These are phyloP conservation scores for Eciton burchellii DNA, from an alignment of 1,140 invertebrate genomes.

Conservation along the genomic window DNA sequence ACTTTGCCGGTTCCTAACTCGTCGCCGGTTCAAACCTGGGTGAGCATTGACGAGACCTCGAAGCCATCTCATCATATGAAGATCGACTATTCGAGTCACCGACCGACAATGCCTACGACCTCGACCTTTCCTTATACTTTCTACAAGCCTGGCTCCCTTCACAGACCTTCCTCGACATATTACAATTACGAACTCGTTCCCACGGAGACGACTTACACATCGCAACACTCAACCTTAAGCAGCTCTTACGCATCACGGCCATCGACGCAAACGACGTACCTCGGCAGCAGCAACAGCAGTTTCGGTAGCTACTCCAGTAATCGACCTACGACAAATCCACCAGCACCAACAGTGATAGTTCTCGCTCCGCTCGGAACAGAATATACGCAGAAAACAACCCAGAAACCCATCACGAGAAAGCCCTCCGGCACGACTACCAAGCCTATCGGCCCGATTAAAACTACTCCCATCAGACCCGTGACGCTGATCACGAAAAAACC, in stretches of 20 bases:
- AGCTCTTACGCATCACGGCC: conserved; percentile 61
- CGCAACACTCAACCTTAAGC: conserved; percentile 58
- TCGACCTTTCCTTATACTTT: conserved; percentile 78
- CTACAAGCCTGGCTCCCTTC: conserved; percentile 73
- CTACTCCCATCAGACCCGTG: conserved; percentile 76
- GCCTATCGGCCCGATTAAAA: conserved; percentile 77
- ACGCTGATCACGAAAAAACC: conserved; percentile 78
- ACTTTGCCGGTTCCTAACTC: conserved; percentile 74
- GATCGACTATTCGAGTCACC: conserved; percentile 71
- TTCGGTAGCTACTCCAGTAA: conserved; percentile 73
- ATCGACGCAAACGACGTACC: conserved; percentile 53
- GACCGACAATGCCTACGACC: conserved; percentile 63
- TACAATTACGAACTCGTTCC: conserved; percentile 80
- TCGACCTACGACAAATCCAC: conserved; percentile 83
- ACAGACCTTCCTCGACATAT: conserved; percentile 77
- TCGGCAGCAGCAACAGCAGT: not conserved
- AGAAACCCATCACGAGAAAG: conserved; percentile 76
- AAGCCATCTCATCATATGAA: conserved; percentile 69
- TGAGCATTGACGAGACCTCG: conserved; percentile 83
- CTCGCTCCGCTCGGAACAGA: conserved; percentile 86
- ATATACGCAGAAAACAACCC: conserved; percentile 83
- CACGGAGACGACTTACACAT: conserved; percentile 66
- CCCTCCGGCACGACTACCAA: conserved; percentile 52
- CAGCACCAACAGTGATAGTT: conserved; percentile 91
- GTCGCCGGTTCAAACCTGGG: conserved; percentile 85